Evolutionary conservation across 2,113 vertebrate species (phyloP).

Genomic region (Hyaena hyaena): DNA sequence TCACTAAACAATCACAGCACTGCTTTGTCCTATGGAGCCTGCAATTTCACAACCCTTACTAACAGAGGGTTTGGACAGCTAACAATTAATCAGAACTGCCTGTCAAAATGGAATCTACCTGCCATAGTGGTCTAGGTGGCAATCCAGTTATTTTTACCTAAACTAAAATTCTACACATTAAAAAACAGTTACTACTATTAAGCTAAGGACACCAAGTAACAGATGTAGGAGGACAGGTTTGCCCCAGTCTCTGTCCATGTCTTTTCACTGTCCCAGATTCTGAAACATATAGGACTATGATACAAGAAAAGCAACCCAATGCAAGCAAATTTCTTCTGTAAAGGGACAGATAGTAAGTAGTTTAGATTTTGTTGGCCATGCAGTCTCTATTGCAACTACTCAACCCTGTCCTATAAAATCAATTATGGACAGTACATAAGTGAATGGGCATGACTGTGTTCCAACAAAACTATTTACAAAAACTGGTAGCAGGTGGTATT

Average conservation of each 20-base stretch:
- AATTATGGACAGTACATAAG: neutral
- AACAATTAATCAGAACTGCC: slow-evolving; percentile 1
- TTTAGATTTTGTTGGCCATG: neutral
- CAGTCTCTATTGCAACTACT: neutral
- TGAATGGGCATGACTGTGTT: neutral
- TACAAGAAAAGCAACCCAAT: neutral
- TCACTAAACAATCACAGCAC: neutral
- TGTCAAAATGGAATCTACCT: slow-evolving; percentile 29
- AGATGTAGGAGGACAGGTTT: neutral
- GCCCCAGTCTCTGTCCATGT: neutral
- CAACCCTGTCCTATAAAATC: neutral
- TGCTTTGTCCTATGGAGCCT: neutral
- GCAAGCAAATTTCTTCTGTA: neutral
- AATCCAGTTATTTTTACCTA: slow-evolving; percentile 9
- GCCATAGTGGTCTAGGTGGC: neutral
- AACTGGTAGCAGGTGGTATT: neutral
- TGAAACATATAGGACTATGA: neutral
- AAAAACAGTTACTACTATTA: neutral
- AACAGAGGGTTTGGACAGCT: neutral
- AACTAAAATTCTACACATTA: slow-evolving; percentile 19
- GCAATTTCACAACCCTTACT: neutral
- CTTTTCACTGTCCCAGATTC: neutral
- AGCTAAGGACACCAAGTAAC: neutral
- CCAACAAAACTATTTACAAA: neutral
- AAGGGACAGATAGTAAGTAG: neutral